Conservation (phyloP, 1,140 invertebrate genomes). For the Linepithema humile region DNA sequence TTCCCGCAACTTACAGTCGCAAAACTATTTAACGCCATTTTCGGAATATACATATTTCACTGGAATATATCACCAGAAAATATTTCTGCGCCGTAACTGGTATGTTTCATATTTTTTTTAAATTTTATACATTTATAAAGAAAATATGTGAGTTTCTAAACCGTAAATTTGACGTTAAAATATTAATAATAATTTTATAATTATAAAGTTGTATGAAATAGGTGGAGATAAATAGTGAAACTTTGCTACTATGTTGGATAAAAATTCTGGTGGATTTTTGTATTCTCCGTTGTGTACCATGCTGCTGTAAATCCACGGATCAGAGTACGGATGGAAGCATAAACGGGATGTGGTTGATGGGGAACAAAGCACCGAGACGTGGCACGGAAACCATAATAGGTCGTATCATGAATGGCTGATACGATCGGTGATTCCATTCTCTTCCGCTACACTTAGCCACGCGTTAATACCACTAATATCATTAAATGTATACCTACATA, state of each 20-base stretch:
- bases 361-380: constrained; percentile 16
- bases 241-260: neutral
- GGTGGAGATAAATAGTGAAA: neutral
- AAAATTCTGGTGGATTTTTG: constrained; percentile 17
- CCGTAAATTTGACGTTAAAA: neutral
- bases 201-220: neutral
- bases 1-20: neutral
- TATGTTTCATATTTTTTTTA: neutral
- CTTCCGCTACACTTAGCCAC: neutral
- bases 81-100: too few relatives aligned
- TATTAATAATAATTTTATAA: neutral
- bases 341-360: constrained; percentile 32
- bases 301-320: constrained; percentile 24
- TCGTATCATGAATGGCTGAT: constrained; percentile 23
- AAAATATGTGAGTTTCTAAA: neutral
- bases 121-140: neutral
- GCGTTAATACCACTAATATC: neutral
- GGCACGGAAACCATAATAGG: constrained; percentile 26
- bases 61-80: neutral
- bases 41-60: neutral
- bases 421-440: constrained; percentile 39
- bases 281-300: neutral
- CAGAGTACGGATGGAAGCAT: constrained; percentile 11
- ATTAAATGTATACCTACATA: neutral
- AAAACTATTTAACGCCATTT: constrained; percentile 19